Base-by-base conservation (phyloP, 23 tunicate genomes). In the Styela plicata region DNA sequence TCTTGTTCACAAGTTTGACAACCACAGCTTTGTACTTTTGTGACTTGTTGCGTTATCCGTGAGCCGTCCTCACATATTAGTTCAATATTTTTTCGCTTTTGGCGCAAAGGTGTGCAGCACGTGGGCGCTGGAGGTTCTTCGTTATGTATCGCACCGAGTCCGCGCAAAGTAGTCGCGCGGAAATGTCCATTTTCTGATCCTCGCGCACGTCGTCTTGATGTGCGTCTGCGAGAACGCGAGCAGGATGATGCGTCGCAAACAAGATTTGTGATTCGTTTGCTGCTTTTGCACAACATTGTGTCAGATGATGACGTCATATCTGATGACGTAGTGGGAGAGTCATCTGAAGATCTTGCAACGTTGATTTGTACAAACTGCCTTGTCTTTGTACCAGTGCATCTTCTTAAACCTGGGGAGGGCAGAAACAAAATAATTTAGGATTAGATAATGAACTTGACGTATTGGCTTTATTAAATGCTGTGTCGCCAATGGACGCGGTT, bases 61-160 rank as follows among this genome's bases (percentile, higher is more conserved):
- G 83, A 67, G 63, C 97, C 92, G 74, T 92, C 89, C 21, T 79
- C 82, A 63, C 97, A 92, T 2, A 34, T 64, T 86, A 92, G 79
- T 53, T 80, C 82, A 10, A 87, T 68, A 13, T 74, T 63, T 44
- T 76, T 85, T 0, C 34, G 33, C 29, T 73, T 74, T 24, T 64
- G 52, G 21, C 89, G 74, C 52, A 87, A 20, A 27, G 97, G 89
- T 36, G 52, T 69, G 53, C 97, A 92, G 86, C 97, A 92, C 0
- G 88, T 66, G 20, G 82, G 33, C 1, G 86, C 44, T 31, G 87
- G 66, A 10, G 87, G 83, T 26, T 78, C 83, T 1, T 65, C 44
- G 34, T 80, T 84, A 29, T 66, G 79, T 33, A 71, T 79, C 2
- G 80, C 63, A 0, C 52, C 34, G 16, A 82, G 53, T 0, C 82